Conservation (phyloP, 1,140 invertebrate species). For the Elymnias hypermnestra region DNA sequence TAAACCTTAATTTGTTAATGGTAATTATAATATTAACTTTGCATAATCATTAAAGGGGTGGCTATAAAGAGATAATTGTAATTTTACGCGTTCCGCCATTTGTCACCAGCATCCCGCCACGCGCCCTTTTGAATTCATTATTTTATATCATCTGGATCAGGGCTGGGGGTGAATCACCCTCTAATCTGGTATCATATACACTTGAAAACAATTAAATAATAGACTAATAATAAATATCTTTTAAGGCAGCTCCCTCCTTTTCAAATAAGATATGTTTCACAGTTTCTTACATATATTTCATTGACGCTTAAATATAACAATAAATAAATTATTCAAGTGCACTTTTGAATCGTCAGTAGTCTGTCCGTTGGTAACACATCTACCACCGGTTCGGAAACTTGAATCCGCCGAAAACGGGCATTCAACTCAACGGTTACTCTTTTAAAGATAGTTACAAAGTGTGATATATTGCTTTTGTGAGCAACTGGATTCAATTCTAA, state of each 20-base stretch:
- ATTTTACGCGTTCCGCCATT: constrained; percentile 68
- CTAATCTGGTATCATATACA: constrained; percentile 49
- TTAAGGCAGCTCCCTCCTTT: too few relatives aligned
- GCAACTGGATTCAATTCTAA: too few relatives aligned
- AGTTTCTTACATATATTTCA: too few relatives aligned
- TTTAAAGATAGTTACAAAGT: too few relatives aligned
- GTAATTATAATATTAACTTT: constrained; percentile 53
- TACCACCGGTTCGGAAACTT: too few relatives aligned
- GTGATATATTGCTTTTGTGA: too few relatives aligned
- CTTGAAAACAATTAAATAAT: constrained; percentile 56
- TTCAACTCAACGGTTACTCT: too few relatives aligned
- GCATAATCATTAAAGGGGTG: constrained; percentile 63
- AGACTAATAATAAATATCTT: constrained; percentile 10
- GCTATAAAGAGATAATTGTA: constrained; percentile 67
- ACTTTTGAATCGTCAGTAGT: too few relatives aligned
- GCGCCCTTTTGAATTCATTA: constrained; percentile 67
- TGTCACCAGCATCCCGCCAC: constrained; percentile 72
- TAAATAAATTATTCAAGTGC: too few relatives aligned
- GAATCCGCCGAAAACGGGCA: too few relatives aligned
- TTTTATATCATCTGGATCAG: constrained; percentile 60
- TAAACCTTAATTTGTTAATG: constrained; percentile 12
- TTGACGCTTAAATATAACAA: too few relatives aligned
- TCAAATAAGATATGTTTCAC: neutral
- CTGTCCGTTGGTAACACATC: too few relatives aligned
- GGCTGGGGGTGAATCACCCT: constrained; percentile 51